Evolutionary conservation across 2,797 vertebrate genomes (phyloP).

Genomic region (Sebastes taczanowskii): DNA sequence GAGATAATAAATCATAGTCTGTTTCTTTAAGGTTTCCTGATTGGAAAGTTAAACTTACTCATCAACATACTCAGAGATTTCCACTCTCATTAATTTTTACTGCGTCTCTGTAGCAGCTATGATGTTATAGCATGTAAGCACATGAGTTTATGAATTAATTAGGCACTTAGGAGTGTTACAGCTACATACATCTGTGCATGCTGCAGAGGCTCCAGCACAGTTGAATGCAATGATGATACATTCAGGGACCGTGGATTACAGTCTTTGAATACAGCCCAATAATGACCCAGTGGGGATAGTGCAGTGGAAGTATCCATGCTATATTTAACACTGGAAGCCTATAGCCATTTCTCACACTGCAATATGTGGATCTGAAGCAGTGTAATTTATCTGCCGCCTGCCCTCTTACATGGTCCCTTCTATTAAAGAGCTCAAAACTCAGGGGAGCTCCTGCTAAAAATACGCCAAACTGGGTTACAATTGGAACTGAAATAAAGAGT

Average conservation of each 20-base stretch:
- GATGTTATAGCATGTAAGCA: conserved; percentile 19
- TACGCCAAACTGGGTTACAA: conserved; percentile 75
- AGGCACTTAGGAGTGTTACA: conserved; percentile 13
- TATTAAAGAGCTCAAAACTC: conserved; percentile 69
- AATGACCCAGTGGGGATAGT: conserved; percentile 56
- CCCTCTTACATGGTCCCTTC: conserved; percentile 53
- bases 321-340: conserved; percentile 59
- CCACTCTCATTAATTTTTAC: conserved; percentile 30
- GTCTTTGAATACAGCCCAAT: conserved; percentile 47
- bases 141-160: conserved; percentile 63
- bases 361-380: conserved; percentile 49
- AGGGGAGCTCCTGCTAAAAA: conserved; percentile 72
- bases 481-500: conserved; percentile 48
- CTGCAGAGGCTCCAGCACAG: conserved; percentile 19
- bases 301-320: conserved; percentile 43
- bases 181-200: conserved; percentile 41
- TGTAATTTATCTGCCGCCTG: conserved; percentile 67
- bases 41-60: neutral
- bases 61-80: neutral
- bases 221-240: conserved; percentile 42
- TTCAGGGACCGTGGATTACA: conserved; percentile 50
- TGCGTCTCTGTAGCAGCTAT: conserved; percentile 3
- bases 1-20: neutral
- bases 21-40: conserved; percentile 11
- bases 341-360: conserved; percentile 51